These are phyloP conservation scores for Drosophila simulans DNA, from an alignment of 1,140 invertebrate species.

Conservation along the genomic window DNA sequence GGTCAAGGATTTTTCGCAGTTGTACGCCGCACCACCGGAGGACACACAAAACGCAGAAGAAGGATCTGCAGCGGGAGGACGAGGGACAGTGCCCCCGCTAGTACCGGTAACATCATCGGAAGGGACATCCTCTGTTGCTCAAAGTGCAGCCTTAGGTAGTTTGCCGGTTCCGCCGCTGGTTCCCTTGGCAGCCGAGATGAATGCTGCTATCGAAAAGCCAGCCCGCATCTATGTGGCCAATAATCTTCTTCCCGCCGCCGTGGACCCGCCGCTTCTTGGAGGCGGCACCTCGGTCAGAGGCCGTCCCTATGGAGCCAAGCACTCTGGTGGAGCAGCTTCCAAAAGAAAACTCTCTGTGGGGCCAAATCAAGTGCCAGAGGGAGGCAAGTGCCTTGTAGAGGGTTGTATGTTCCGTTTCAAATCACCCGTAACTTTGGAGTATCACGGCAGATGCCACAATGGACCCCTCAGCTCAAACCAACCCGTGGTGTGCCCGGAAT, in stretches of 20 bases:
- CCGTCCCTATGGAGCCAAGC: slow-evolving; percentile 78
- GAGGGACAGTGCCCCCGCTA: slow-evolving; percentile 49
- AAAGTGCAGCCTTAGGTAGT: slow-evolving; percentile 12
- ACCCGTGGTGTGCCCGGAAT: slow-evolving; percentile 89
- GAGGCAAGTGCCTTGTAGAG: slow-evolving; percentile 68
- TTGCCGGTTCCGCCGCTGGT: slow-evolving; percentile 63
- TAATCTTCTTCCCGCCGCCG: slow-evolving; percentile 66
- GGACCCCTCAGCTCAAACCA: slow-evolving; percentile 64
- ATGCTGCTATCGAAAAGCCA: slow-evolving; percentile 48
- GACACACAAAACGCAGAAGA: not conserved
- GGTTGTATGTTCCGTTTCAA: slow-evolving; percentile 83
- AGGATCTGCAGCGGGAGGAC: not conserved
- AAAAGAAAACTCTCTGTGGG: slow-evolving; percentile 40
- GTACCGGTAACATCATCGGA: slow-evolving; percentile 50
- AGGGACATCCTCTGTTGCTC: not conserved
- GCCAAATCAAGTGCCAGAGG: slow-evolving; percentile 28
- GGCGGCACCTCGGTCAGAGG: slow-evolving; percentile 74
- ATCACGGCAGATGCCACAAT: slow-evolving; percentile 88
- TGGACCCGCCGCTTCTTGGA: slow-evolving; percentile 39
- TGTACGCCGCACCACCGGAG: slow-evolving; percentile 37
- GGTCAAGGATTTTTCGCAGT: slow-evolving; percentile 61
- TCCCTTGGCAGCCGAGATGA: slow-evolving; percentile 44
- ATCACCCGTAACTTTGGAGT: slow-evolving; percentile 85
- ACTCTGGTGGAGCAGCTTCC: slow-evolving; percentile 42
- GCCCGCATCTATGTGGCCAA: slow-evolving; percentile 82